Base-by-base conservation (phyloP, 2,113 vertebrate species). In the Thymallus thymallus region DNA sequence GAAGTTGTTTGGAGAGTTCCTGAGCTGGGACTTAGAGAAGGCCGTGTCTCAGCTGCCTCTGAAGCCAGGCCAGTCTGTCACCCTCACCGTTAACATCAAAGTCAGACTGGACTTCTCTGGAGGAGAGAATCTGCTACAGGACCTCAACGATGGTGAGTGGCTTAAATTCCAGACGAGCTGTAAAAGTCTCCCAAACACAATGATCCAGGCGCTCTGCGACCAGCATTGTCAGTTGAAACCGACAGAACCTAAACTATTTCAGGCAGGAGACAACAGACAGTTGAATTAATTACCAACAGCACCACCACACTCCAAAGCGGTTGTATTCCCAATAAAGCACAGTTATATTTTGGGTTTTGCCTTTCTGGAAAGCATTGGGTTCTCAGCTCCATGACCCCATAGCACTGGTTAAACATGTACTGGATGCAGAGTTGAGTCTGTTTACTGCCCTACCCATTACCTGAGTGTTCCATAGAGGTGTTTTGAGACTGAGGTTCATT, bases 41-140 rank as follows among this genome's bases (percentile, higher is more conserved):
- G 92, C 92, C 0, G 80, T 95, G 1, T 91, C 94, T 35, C 96
- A 95, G 73, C 94, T 99, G 58, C 97, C 98, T 35, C 83, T 99
- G 9, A 95, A 94, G 77, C 91, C 95, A 0, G 96, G 98, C 20
- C 92, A 95, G 80, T 85, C 94, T 13, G 93, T 96, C 75, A 92
- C 91, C 0, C 87, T 98, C 77, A 86, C 84, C 0, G 87, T 99
- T 32, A 88, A 76, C 90, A 93, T 99, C 84, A 94, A 91, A 68
- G 96, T 93, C 78, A 96, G 96, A 78, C 90, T 99, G 90, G 98
- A 99, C 84, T 99, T 99, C 67, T 98, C 96, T 0, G 93, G 96
- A 77, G 97, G 98, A 86, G 97, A 98, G 88, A 96, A 89, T 68
- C 93, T 99, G 56, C 92, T 99, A 58, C 96, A 97, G 72, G 97